These are phyloP conservation scores for Muraenolepis orangiensis DNA, from an alignment of 2,797 vertebrate species.

Conservation along the genomic window DNA sequence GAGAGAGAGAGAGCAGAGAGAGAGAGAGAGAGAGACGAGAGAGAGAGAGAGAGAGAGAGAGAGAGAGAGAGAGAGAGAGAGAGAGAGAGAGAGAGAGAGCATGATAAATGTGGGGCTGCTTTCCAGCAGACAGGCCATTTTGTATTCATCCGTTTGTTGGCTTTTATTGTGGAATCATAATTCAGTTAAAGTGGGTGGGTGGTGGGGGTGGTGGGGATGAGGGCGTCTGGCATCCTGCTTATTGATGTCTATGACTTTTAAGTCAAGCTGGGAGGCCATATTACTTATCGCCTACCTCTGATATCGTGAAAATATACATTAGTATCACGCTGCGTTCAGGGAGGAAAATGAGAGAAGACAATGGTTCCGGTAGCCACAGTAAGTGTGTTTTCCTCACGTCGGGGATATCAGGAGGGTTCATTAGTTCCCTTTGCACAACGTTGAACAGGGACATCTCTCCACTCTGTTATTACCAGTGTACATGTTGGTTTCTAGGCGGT, in stretches of 20 bases:
- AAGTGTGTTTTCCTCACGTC: too few species aligned
- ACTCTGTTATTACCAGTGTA: too few species aligned
- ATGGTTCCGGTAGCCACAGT: too few species aligned
- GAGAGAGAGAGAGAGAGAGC: neutral
- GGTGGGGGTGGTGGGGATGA: too few species aligned
- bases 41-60: too few species aligned
- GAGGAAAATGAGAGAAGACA: neutral
- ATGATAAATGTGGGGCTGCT: constrained; percentile 36
- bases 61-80: neutral
- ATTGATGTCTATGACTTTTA: constrained; percentile 56
- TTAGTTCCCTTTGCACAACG: too few species aligned
- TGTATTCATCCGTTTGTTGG: constrained; percentile 34
- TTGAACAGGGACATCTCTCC: too few species aligned
- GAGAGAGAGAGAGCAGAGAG: too few species aligned
- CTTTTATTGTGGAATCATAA: constrained; percentile 53
- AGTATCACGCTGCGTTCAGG: too few species aligned
- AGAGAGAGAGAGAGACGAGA: neutral
- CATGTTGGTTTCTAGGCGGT: too few species aligned
- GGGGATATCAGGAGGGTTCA: too few species aligned
- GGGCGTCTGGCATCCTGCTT: constrained; percentile 49
- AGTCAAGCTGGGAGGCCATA: constrained; percentile 34
- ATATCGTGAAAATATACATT: neutral
- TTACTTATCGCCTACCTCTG: constrained; percentile 54
- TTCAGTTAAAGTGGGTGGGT: constrained; percentile 44
- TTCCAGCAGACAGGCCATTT: constrained; percentile 36